These are phyloP conservation scores for Patiria pectinifera DNA, from an alignment of 53 echinoderm and acorn worm species.

Conservation along the genomic window DNA sequence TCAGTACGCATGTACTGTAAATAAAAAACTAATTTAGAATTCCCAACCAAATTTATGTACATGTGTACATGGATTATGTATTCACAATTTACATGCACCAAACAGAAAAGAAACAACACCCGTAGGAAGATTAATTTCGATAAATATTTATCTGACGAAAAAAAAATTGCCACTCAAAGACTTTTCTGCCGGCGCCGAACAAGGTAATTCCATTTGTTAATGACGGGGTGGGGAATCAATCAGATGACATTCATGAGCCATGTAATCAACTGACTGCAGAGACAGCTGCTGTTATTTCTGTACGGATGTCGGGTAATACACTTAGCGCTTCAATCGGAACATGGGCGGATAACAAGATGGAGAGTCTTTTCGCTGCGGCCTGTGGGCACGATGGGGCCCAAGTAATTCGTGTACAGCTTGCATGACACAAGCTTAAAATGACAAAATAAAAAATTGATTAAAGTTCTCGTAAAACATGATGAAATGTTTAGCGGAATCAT, in stretches of 20 bases:
- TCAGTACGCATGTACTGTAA: too few relatives aligned
- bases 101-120: too few relatives aligned
- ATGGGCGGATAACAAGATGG: background rate
- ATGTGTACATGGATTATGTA: background rate
- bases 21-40: too few relatives aligned
- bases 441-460: too few relatives aligned
- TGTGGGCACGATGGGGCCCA: too few relatives aligned
- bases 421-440: too few relatives aligned
- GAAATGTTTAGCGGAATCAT: too few relatives aligned
- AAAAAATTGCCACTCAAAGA: background rate
- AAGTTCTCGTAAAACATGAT: too few relatives aligned
- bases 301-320: background rate
- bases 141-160: too few relatives aligned
- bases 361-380: background rate
- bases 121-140: too few relatives aligned
- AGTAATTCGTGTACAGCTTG: too few relatives aligned
- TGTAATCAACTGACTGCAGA: background rate
- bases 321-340: background rate
- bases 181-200: background rate
- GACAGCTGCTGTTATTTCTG: background rate
- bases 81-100: background rate
- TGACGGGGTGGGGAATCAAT: background rate
- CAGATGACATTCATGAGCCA: background rate
- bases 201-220: slow-evolving; percentile 29
- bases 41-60: too few relatives aligned